Percentiles rank a stretch among this genome's conserved stretches.
Conservation (phyloP, 1,140 invertebrate species). For the Vanessa tameamea region DNA sequence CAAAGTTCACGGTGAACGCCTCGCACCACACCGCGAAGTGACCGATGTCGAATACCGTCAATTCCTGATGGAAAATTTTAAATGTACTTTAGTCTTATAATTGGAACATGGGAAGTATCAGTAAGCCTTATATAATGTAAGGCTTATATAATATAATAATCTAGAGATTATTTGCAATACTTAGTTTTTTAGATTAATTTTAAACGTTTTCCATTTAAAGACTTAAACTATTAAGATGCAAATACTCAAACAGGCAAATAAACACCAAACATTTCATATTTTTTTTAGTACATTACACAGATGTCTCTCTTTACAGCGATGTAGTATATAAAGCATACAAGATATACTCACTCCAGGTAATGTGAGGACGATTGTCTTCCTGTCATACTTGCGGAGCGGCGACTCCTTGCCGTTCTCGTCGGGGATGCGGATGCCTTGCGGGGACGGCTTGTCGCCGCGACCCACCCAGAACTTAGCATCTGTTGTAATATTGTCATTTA, state of each 20-base stretch:
- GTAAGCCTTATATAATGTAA: no score
- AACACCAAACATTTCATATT: no score
- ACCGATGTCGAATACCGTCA: constrained; percentile 91
- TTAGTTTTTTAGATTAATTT: no score
- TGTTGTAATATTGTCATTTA: constrained; percentile 71
- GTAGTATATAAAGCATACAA: neutral
- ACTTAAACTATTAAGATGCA: no score
- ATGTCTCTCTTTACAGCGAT: no score
- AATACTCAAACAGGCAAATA: no score
- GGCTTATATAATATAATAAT: no score
- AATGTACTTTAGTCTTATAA: no score
- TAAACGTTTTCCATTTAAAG: no score
- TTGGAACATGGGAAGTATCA: no score
- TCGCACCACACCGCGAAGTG: constrained; percentile 94
- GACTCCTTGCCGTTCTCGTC: constrained; percentile 93
- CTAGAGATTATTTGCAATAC: no score
- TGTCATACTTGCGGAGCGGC: constrained; percentile 89
- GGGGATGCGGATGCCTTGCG: constrained; percentile 90
- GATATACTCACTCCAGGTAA: constrained; percentile 86
- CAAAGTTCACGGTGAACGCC: constrained; percentile 94
- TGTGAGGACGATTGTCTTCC: constrained; percentile 92
- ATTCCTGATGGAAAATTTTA: constrained; percentile 66
- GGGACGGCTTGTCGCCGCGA: constrained; percentile 86
- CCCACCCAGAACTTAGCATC: constrained; percentile 96
- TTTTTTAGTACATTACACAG: no score